Percentiles rank a stretch among this genome's conserved stretches.
Evolutionary conservation across 2,888 invertebrate genomes (phyloP).

Genomic region (Hypercompe scribonia): DNA sequence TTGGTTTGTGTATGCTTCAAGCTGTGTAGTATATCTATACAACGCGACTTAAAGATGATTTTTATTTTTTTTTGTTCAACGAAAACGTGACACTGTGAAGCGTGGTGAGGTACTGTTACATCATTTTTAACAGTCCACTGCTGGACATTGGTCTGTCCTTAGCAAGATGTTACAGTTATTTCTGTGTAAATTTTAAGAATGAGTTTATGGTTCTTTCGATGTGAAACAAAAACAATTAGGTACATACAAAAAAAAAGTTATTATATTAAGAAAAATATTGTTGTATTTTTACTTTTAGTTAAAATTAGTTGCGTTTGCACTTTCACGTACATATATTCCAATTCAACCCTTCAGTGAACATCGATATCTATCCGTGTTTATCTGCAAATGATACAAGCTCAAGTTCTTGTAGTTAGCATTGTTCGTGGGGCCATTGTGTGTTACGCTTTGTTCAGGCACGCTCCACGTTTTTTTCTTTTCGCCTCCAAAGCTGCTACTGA

Average conservation of each 20-base stretch:
- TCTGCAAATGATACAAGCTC: constrained; percentile 80
- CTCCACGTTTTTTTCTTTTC: constrained; percentile 81
- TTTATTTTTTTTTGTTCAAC: no score
- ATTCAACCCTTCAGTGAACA: constrained; percentile 31
- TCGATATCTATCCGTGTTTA: constrained; percentile 71
- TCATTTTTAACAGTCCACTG: no score
- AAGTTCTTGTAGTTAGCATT: constrained; percentile 80
- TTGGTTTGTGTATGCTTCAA: no score
- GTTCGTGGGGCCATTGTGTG: constrained; percentile 80
- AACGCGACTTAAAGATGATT: no score
- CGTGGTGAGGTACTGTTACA: no score
- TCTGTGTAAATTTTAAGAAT: no score
- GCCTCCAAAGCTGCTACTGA: constrained; percentile 73
- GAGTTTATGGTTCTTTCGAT: neutral
- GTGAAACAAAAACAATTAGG: neutral
- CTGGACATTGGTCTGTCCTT: no score
- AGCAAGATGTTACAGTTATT: no score
- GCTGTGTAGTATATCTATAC: no score
- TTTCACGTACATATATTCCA: constrained; percentile 9
- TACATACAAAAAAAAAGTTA: neutral
- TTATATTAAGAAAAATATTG: neutral
- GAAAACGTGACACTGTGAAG: no score
- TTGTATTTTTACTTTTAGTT: neutral
- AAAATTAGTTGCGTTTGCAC: constrained; percentile 3
- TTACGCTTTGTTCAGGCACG: constrained; percentile 82